Base-by-base conservation (phyloP, 2,797 vertebrate genomes). In the Schizopygopsis pylzovi region DNA sequence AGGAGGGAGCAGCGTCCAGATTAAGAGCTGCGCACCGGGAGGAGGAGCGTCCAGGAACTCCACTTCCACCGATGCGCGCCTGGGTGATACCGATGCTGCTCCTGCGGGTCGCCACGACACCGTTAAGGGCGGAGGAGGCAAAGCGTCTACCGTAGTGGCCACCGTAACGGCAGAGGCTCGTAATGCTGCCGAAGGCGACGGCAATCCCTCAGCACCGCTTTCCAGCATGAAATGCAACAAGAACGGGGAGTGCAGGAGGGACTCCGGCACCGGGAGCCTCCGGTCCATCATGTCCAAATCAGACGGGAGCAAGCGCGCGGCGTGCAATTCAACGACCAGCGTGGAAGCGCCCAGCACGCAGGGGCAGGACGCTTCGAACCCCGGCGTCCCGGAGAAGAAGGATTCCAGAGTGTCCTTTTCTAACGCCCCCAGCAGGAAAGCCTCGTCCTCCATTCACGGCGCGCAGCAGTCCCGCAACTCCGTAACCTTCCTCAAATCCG, bases 171-270 rank as follows among this genome's bases (percentile, higher is more conserved):
- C 90, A 86, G 92, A 94, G 91, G 88, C 88, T 91, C 90, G 90
- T 65, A 92, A 91, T 91, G 92, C 92, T 87, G 88, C 92, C 86
- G 89, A 93, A 90, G 91, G 94, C 92, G 94, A 92, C 93, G 87
- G 92, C 91, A 92, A 89, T 88, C 90, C 89, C 82, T 86, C 90
- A 89, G 93, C 92, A 91, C 90, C 94, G 65, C 86, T 92, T 92
- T 93, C 93, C 91, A 95, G 92, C 90, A 95, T 96, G 95, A 96
- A 96, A 94, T 96, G 96, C 94, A 96, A 94, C 95, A 96, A 96
- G 92, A 96, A 96, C 95, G 95, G 96, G 90, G 96, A 96, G 93
- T 96, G 96, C 94, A 95, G 95, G 92, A 92, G 95, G 92, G 95
- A 94, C 94, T 96, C 95, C 20, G 94, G 94, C 56, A 95, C 90